These are phyloP conservation scores for Channa striata DNA, from an alignment of 2,797 vertebrate species.

Conservation along the genomic window DNA sequence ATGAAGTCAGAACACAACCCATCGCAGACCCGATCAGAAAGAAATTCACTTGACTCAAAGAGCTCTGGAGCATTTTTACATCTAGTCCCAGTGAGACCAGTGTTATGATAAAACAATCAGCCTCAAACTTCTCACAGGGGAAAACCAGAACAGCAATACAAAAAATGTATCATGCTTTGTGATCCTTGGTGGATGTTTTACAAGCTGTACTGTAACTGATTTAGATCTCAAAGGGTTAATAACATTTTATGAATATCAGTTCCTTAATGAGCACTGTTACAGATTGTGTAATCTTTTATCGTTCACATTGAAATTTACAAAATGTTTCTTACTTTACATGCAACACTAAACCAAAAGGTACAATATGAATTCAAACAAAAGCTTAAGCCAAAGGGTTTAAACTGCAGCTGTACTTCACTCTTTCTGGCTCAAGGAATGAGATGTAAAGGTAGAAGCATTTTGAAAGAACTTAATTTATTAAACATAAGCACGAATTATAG, in stretches of 20 bases:
- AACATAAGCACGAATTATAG: too few species aligned
- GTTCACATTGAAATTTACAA: constrained; percentile 19
- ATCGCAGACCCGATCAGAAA: constrained; percentile 49
- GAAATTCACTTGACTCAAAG: constrained; percentile 24
- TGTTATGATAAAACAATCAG: not conserved
- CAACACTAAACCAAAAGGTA: not conserved
- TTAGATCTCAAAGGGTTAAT: constrained; percentile 22
- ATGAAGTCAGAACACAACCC: constrained; percentile 39
- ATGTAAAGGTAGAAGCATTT: too few species aligned
- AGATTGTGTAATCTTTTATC: constrained; percentile 29
- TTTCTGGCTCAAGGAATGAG: too few species aligned
- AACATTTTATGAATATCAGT: constrained; percentile 34
- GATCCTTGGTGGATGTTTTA: not conserved
- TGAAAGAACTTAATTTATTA: too few species aligned
- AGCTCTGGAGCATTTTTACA: constrained; percentile 38
- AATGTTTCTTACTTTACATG: not conserved
- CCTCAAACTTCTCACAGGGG: not conserved
- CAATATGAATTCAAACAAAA: not conserved
- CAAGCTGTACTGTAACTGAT: constrained; percentile 5
- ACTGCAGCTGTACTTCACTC: not conserved
- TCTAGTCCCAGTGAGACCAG: constrained; percentile 7
- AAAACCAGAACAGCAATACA: too few species aligned
- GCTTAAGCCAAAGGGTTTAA: not conserved
- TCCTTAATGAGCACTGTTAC: constrained; percentile 22
- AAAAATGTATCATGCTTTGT: too few species aligned